These are phyloP conservation scores for Deroplatys truncata DNA, from an alignment of 2,888 invertebrate genomes.

Conservation along the genomic window DNA sequence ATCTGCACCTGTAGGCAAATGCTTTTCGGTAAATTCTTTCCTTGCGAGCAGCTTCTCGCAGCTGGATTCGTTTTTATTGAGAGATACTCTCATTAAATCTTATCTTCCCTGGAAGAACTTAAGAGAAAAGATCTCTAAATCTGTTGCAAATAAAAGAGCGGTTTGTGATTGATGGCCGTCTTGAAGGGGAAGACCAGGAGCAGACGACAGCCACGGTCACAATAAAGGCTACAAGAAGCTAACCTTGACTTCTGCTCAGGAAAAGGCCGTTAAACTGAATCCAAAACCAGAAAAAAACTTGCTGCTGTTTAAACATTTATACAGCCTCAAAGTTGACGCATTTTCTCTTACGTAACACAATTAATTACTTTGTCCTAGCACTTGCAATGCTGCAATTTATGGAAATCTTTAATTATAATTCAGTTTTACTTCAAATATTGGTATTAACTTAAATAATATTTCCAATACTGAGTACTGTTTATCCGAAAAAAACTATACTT, in stretches of 20 bases:
- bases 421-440: too few relatives aligned
- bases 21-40: too few relatives aligned
- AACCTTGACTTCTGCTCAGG: not conserved
- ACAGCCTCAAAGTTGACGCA: not conserved
- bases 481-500: too few relatives aligned
- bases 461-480: too few relatives aligned
- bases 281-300: not conserved
- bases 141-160: not conserved
- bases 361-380: too few relatives aligned
- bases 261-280: not conserved
- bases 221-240: not conserved
- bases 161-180: too few relatives aligned
- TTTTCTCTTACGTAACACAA: too few relatives aligned
- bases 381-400: too few relatives aligned
- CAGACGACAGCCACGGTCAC: not conserved
- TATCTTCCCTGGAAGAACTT: not conserved
- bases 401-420: too few relatives aligned
- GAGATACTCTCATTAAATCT: not conserved
- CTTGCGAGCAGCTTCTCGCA: too few relatives aligned
- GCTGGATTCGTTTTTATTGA: not conserved
- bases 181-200: not conserved
- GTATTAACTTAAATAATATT: too few relatives aligned
- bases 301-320: not conserved
- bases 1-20: too few relatives aligned
- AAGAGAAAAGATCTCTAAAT: not conserved